A percentile compares a stretch with the other conserved stretches of the same genome.
Conservation (phyloP, 2,888 invertebrate species). For the Oxyteleia sp. region DNA sequence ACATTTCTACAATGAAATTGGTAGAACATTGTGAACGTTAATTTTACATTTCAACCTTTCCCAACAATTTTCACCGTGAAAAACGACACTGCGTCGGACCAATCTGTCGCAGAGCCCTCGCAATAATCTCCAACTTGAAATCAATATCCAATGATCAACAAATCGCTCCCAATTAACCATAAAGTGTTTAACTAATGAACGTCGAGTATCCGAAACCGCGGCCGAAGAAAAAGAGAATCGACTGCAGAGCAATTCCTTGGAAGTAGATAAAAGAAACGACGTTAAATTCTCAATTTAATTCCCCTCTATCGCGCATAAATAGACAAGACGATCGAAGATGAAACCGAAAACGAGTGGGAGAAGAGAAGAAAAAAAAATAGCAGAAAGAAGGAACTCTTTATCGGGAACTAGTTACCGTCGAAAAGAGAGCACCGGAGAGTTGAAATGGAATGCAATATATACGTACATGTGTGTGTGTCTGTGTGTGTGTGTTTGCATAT, state of each 20-base stretch:
- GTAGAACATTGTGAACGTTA: too few relatives aligned
- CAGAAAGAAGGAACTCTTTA: slow-evolving; percentile 41
- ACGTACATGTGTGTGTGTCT: slow-evolving; percentile 50
- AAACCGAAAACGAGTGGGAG: slow-evolving; percentile 54
- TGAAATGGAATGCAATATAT: slow-evolving; percentile 81
- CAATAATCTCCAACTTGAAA: slow-evolving; percentile 20
- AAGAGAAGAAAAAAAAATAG: slow-evolving; percentile 33
- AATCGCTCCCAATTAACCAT: slow-evolving; percentile 44
- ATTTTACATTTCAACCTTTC: too few relatives aligned
- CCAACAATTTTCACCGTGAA: too few relatives aligned
- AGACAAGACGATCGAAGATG: slow-evolving; percentile 74
- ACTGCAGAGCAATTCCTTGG: slow-evolving; percentile 47
- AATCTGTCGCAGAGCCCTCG: not conserved
- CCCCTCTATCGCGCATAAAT: slow-evolving; percentile 62
- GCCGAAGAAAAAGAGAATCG: slow-evolving; percentile 36
- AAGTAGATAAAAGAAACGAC: slow-evolving; percentile 61
- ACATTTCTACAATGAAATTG: too few relatives aligned
- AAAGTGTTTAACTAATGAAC: slow-evolving; percentile 48
- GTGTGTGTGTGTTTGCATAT: too few relatives aligned
- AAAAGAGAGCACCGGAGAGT: slow-evolving; percentile 75
- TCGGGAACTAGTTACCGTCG: slow-evolving; percentile 62
- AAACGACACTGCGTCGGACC: too few relatives aligned
- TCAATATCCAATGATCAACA: slow-evolving; percentile 30
- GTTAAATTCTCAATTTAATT: slow-evolving; percentile 66
- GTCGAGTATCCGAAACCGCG: slow-evolving; percentile 4